Conservation (phyloP, 1,140 invertebrate species). For the Lutraria rhynchaena region DNA sequence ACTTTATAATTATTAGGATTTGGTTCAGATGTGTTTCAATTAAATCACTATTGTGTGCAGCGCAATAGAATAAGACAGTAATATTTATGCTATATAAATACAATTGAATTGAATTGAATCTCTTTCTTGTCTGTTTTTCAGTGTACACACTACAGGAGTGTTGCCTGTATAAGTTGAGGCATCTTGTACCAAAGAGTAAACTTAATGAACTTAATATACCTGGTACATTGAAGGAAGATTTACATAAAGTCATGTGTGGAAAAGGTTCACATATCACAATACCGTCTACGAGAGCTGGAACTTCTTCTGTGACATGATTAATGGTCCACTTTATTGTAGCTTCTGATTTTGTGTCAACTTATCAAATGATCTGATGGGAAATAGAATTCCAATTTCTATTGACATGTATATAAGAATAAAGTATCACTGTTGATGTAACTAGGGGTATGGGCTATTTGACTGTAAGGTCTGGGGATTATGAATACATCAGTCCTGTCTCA, state of each 20-base stretch:
- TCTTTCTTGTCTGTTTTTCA: constrained; percentile 49
- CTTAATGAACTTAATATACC: constrained; percentile 60
- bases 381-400: no score
- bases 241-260: constrained; percentile 10
- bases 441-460: no score
- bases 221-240: constrained; percentile 48
- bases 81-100: not conserved
- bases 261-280: not conserved
- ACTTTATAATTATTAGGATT: not conserved
- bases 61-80: not conserved
- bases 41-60: no score
- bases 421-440: no score
- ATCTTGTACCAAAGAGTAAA: constrained; percentile 43
- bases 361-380: no score
- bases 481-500: no score
- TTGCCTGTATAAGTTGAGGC: constrained; percentile 63
- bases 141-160: constrained; percentile 66
- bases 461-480: no score
- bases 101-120: no score
- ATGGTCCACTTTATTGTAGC: no score
- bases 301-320: constrained; percentile 19
- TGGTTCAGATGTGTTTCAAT: not conserved
- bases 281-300: not conserved
- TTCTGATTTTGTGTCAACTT: no score
- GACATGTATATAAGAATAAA: no score